Conservation (phyloP, 2,888 invertebrate genomes). For the Linnaemya tessellans region DNA sequence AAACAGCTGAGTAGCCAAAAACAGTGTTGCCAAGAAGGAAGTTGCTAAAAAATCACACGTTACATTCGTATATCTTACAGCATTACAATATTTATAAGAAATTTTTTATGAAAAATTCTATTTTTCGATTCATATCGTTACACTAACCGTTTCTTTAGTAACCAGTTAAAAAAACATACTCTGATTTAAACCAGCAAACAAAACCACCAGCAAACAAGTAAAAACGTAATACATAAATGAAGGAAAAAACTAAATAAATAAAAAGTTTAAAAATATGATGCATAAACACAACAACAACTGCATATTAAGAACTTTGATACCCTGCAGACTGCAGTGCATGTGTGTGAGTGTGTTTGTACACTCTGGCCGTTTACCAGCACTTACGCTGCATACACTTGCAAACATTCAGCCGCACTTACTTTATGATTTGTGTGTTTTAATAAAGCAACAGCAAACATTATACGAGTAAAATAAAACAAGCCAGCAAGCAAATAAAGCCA, state of each 20-base stretch:
- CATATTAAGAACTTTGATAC: constrained; percentile 63
- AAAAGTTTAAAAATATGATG: constrained; percentile 16
- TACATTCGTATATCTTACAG: too few relatives aligned
- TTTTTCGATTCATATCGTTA: not conserved
- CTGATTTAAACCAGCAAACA: constrained; percentile 36
- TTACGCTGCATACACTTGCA: not conserved
- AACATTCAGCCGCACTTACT: constrained; percentile 15
- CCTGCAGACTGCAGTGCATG: constrained; percentile 64
- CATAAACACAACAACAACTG: constrained; percentile 51
- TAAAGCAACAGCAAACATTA: constrained; percentile 46
- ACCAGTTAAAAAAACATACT: constrained; percentile 11
- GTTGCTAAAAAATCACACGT: too few relatives aligned
- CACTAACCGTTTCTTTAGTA: constrained; percentile 19
- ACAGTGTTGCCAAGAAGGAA: too few relatives aligned
- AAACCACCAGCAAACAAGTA: constrained; percentile 43
- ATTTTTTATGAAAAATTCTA: not conserved
- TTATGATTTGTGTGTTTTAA: constrained; percentile 53
- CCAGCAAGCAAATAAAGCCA: constrained; percentile 63
- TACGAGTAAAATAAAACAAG: constrained; percentile 12
- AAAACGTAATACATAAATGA: constrained; percentile 4
- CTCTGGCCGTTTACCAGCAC: constrained; percentile 4
- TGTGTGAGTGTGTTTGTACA: too few relatives aligned
- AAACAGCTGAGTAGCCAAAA: too few relatives aligned
- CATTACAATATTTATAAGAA: too few relatives aligned
- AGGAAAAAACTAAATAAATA: not conserved